Evolutionary conservation across 2,888 invertebrate genomes (phyloP).

Genomic region (Candidula unifasciata): DNA sequence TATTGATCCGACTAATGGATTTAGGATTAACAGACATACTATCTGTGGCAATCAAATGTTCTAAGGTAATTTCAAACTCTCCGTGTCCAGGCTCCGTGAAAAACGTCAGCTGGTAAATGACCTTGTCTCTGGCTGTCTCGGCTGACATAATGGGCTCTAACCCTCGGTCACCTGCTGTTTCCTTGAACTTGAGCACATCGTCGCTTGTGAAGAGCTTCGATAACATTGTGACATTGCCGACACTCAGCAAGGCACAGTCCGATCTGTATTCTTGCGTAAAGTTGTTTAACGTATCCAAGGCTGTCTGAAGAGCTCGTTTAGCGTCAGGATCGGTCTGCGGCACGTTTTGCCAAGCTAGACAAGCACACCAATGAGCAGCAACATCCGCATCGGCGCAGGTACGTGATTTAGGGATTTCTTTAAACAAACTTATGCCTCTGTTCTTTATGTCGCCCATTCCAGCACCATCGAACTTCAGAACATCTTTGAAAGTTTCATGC

Average conservation of each 20-base stretch:
- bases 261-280: conserved; percentile 15
- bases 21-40: conserved; percentile 83
- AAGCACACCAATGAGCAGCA: conserved; percentile 97
- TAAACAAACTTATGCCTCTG: conserved; percentile 74
- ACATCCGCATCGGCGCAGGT: conserved; percentile 92
- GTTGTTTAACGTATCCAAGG: conserved; percentile 23
- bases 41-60: conserved; percentile 81
- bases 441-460: conserved; percentile 53
- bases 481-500: conserved; percentile 86
- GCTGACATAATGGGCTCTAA: conserved; percentile 83
- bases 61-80: conserved; percentile 89
- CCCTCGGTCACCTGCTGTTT: conserved; percentile 90
- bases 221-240: conserved; percentile 5
- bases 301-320: conserved; percentile 79
- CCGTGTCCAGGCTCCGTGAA: conserved; percentile 86
- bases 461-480: conserved; percentile 80
- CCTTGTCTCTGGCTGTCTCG: conserved; percentile 81
- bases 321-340: conserved; percentile 79
- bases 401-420: conserved; percentile 82
- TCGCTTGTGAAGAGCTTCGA: neutral
- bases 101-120: conserved; percentile 90
- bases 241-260: conserved; percentile 28
- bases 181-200: conserved; percentile 83
- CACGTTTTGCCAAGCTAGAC: conserved; percentile 88
- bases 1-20: conserved; percentile 88